These are phyloP conservation scores for Panorpa germanica DNA, from an alignment of 2,888 invertebrate species.

Conservation along the genomic window DNA sequence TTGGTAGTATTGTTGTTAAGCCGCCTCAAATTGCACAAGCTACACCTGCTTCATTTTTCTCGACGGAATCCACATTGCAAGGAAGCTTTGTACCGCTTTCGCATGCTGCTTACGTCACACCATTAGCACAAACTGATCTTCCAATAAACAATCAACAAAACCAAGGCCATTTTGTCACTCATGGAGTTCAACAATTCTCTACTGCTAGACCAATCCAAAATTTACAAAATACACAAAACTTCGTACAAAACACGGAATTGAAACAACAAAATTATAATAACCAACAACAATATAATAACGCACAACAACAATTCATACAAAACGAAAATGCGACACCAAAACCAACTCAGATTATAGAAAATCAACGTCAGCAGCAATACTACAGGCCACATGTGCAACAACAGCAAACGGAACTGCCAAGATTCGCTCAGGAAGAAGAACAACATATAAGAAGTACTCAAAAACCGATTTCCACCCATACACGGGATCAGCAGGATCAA, in stretches of 20 bases:
- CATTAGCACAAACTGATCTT: conserved; percentile 12
- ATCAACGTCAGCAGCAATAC: background rate
- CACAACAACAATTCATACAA: conserved; percentile 6
- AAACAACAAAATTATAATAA: conserved; percentile 16
- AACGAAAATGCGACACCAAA: conserved; percentile 21
- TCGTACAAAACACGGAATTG: conserved; percentile 20
- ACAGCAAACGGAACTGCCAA: background rate
- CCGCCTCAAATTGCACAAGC: conserved; percentile 16
- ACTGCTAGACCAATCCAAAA: conserved; percentile 18
- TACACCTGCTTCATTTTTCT: conserved; percentile 20
- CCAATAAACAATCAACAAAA: conserved; percentile 21
- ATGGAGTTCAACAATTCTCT: conserved; percentile 13
- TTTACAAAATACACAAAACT: too few relatives aligned
- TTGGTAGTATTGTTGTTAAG: conserved; percentile 67
- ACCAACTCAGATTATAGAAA: conserved; percentile 14
- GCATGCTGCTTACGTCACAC: conserved; percentile 19
- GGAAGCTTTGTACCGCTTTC: conserved; percentile 27
- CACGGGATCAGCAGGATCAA: background rate
- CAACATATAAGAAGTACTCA: background rate
- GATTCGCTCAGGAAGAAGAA: background rate
- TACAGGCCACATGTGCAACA: conserved; percentile 1
- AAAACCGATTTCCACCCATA: background rate
- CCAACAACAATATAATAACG: conserved; percentile 14
- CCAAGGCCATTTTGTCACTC: conserved; percentile 22
- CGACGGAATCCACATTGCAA: conserved; percentile 25